Conservation (phyloP, 2,888 invertebrate genomes). For the Drosophila subquinaria region DNA sequence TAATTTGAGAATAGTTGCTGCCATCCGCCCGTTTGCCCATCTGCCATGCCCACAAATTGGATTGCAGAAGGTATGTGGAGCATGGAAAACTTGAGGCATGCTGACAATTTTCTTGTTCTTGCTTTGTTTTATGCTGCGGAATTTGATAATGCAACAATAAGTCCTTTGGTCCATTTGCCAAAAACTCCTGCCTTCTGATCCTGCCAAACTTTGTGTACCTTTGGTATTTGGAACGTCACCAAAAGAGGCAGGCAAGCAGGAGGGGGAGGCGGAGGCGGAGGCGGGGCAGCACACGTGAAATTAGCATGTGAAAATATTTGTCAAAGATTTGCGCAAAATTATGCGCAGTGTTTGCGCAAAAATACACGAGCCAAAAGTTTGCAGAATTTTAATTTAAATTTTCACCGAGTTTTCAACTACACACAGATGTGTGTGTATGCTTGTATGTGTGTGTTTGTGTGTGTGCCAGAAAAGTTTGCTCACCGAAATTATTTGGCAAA, state of each 20-base stretch:
- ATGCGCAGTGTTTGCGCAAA: conserved; percentile 80
- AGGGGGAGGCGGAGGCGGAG: neutral
- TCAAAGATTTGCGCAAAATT: conserved; percentile 80
- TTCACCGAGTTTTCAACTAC: conserved; percentile 55
- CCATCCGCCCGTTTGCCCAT: neutral
- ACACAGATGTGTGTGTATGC: conserved; percentile 16
- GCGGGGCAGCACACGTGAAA: conserved; percentile 62
- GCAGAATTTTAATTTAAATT: conserved; percentile 78
- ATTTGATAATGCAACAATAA: conserved; percentile 79
- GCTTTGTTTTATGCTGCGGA: conserved; percentile 68
- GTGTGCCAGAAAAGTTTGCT: conserved; percentile 64
- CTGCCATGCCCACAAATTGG: conserved; percentile 20
- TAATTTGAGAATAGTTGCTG: conserved; percentile 42
- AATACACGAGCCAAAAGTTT: conserved; percentile 68
- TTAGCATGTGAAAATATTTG: conserved; percentile 82
- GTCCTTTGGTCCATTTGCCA: conserved; percentile 74
- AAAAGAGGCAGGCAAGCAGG: neutral
- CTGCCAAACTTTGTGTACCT: conserved; percentile 41
- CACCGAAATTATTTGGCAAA: conserved; percentile 72
- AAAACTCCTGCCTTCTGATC: neutral
- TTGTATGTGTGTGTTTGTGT: conserved; percentile 29
- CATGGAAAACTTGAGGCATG: conserved; percentile 54
- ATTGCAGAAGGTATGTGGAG: conserved; percentile 30
- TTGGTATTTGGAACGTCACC: conserved; percentile 46
- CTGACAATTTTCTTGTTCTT: conserved; percentile 69